Percentiles rank a stretch among this genome's conserved stretches.
Conservation (phyloP, 2,113 vertebrate genomes). For the Delphinapterus leucas region DNA sequence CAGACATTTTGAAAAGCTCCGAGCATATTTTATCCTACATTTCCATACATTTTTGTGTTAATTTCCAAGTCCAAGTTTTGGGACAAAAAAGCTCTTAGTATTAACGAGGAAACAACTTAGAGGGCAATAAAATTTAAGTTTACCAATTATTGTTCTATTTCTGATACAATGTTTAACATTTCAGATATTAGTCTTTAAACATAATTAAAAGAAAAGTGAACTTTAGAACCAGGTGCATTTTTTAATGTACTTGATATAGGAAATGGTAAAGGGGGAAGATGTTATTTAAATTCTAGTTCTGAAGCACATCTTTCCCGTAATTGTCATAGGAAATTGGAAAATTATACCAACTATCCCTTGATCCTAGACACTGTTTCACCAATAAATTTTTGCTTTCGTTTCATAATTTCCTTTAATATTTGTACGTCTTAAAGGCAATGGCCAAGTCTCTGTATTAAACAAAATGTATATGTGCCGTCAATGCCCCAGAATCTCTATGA, state of each 20-base stretch:
- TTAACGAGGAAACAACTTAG: background rate
- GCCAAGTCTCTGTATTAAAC: background rate
- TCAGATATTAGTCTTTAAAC: background rate
- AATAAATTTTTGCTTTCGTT: background rate
- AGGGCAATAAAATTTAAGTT: background rate
- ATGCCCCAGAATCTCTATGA: background rate
- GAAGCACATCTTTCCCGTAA: background rate
- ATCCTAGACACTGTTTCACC: background rate
- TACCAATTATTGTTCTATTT: background rate
- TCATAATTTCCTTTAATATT: background rate
- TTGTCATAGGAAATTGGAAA: background rate
- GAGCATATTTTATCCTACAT: background rate
- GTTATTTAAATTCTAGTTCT: background rate
- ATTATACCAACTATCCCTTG: background rate
- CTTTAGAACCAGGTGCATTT: background rate
- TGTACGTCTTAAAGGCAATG: background rate
- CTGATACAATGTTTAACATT: background rate
- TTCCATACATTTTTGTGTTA: background rate
- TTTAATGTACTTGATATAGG: background rate
- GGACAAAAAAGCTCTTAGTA: background rate
- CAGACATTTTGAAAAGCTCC: background rate
- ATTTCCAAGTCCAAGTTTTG: background rate
- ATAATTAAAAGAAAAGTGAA: background rate
- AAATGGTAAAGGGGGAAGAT: background rate
- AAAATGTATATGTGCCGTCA: background rate